These are phyloP conservation scores for Numenius phaeopus DNA, from an alignment of 2,797 vertebrate genomes.

Conservation along the genomic window DNA sequence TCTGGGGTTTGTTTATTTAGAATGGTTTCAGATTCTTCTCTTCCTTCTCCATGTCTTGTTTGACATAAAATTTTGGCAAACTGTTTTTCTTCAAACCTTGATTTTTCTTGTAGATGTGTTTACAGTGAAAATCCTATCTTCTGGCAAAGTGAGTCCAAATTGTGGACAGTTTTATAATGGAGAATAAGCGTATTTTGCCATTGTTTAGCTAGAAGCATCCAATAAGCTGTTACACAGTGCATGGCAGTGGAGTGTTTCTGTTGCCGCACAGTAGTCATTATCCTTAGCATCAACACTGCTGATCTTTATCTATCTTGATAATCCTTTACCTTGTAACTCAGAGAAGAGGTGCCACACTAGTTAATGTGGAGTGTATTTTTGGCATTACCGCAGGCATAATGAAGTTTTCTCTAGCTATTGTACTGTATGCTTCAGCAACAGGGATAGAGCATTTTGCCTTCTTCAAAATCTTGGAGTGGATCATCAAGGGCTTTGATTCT, in stretches of 20 bases:
- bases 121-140: background rate
- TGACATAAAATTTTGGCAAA: background rate
- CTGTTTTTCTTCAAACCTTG: background rate
- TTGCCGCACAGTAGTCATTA: background rate
- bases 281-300: background rate
- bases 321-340: background rate
- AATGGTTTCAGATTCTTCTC: background rate
- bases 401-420: background rate
- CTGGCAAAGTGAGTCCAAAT: background rate
- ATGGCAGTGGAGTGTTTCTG: background rate
- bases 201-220: background rate
- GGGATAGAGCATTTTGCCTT: background rate
- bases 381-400: background rate
- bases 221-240: rapidly evolving
- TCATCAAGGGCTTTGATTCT: background rate
- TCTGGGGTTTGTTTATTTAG: background rate
- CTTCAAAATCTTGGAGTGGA: background rate
- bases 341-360: background rate
- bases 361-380: background rate
- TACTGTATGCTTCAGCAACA: background rate
- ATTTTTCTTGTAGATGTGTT: background rate
- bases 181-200: background rate
- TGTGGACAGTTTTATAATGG: background rate
- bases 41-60: background rate
- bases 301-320: background rate